phyloP scores from a whole-genome alignment of 2,888 invertebrate species.

The Cephus runcator region DNA sequence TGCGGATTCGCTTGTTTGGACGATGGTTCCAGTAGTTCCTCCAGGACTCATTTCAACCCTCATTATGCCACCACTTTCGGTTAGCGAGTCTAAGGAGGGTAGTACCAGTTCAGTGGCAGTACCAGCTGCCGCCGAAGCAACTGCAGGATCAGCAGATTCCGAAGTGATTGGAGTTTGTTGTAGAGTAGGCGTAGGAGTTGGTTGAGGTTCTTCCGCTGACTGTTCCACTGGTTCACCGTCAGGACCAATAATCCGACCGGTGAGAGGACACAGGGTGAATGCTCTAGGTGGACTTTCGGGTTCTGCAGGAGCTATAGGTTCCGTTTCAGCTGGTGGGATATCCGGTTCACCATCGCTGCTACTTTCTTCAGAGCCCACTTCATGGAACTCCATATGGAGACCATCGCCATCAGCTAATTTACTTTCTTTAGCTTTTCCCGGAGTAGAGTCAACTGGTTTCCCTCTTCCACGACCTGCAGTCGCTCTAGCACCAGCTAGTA shows the following conservation, averaged over 20 bases:
- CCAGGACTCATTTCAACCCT: slow-evolving; percentile 72
- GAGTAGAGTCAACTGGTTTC: slow-evolving; percentile 22
- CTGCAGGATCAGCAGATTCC: neutral
- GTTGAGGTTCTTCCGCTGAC: slow-evolving; percentile 42
- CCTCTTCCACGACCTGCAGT: slow-evolving; percentile 41
- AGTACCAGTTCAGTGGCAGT: slow-evolving; percentile 52
- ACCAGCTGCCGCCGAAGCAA: slow-evolving; percentile 31
- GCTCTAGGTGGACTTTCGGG: slow-evolving; percentile 76
- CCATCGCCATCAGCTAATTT: slow-evolving; percentile 63
- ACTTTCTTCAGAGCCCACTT: slow-evolving; percentile 65
- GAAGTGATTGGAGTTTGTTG: slow-evolving; percentile 25
- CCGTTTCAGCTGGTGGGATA: slow-evolving; percentile 61
- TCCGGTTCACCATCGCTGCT: slow-evolving; percentile 74
- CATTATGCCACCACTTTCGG: slow-evolving; percentile 54
- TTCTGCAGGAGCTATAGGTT: slow-evolving; percentile 67
- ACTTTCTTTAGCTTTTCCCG: slow-evolving; percentile 59
- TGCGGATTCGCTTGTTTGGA: slow-evolving; percentile 60
- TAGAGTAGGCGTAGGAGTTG: slow-evolving; percentile 29
- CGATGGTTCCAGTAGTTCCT: slow-evolving; percentile 73
- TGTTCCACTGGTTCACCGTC: slow-evolving; percentile 62
- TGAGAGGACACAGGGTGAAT: slow-evolving; percentile 78
- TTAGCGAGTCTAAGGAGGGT: slow-evolving; percentile 57
- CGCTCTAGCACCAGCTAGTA: slow-evolving; percentile 40
- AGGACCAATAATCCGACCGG: slow-evolving; percentile 67
- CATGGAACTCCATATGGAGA: slow-evolving; percentile 65